phyloP scores from a whole-genome alignment of 2,888 invertebrate species.

The Nysson spinosus region DNA sequence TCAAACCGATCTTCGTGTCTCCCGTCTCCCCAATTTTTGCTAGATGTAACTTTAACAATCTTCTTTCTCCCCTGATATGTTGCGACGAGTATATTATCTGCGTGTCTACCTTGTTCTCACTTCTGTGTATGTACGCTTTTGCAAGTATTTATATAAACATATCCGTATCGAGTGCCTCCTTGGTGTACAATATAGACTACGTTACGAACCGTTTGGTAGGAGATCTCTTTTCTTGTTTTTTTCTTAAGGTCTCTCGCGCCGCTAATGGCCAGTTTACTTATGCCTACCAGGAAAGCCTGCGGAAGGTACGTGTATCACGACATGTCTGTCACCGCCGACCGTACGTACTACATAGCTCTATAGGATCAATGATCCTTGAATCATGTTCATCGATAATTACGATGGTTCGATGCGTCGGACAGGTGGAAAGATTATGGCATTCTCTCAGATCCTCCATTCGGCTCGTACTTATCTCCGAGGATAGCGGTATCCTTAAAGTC shows the following conservation, averaged over 20 bases:
- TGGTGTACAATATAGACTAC: conserved; percentile 65
- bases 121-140: conserved; percentile 65
- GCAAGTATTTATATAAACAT: conserved; percentile 57
- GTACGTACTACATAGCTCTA: conserved; percentile 65
- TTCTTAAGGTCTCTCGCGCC: conserved; percentile 84
- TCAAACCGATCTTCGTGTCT: conserved; percentile 44
- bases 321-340: conserved; percentile 56
- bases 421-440: conserved; percentile 4
- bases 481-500: no score
- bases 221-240: conserved; percentile 77
- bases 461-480: no score
- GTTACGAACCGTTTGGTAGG: conserved; percentile 70
- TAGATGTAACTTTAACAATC: conserved; percentile 10
- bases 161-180: conserved; percentile 65
- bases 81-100: conserved; percentile 15
- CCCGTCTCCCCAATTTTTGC: conserved; percentile 4
- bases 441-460: background rate
- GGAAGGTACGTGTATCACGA: conserved; percentile 73
- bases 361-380: conserved; percentile 44
- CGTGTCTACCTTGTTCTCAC: conserved; percentile 18
- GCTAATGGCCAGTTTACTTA: conserved; percentile 82
- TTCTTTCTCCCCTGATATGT: conserved; percentile 4
- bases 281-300: conserved; percentile 84
- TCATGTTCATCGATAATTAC: conserved; percentile 22
- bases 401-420: conserved; percentile 14